A percentile compares a stretch with the other conserved stretches of the same genome.
Evolutionary conservation across 2,797 vertebrate genomes (phyloP).

Genomic region (Catostomus latipinnis): DNA sequence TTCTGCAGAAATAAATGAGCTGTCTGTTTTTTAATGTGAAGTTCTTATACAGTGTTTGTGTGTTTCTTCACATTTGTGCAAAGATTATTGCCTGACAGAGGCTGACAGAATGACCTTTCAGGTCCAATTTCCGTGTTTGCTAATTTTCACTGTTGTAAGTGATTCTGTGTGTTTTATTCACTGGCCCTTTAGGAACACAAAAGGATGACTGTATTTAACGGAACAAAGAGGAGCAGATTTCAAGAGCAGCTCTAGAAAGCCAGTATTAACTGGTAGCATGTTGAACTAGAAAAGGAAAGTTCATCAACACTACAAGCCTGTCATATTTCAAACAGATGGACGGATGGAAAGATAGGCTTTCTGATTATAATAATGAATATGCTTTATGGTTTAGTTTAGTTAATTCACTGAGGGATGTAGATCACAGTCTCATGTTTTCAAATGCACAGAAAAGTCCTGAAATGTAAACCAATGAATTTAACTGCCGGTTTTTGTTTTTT

Average conservation of each 20-base stretch:
- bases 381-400: too few species aligned
- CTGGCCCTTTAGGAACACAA: slow-evolving; percentile 25
- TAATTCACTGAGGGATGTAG: too few species aligned
- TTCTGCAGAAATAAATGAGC: neutral
- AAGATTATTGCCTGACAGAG: slow-evolving; percentile 43
- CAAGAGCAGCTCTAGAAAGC: slow-evolving; percentile 15
- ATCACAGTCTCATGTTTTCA: neutral
- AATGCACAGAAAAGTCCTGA: slow-evolving; percentile 9
- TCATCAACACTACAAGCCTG: neutral
- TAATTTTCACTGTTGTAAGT: slow-evolving; percentile 44
- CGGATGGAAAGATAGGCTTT: too few species aligned
- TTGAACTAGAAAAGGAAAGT: neutral
- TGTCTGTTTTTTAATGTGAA: slow-evolving; percentile 35
- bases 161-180: neutral
- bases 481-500: neutral
- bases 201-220: slow-evolving; percentile 13
- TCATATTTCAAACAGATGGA: too few species aligned
- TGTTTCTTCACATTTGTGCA: slow-evolving; percentile 37
- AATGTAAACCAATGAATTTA: slow-evolving; percentile 8
- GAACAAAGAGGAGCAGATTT: neutral
- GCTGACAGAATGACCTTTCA: slow-evolving; percentile 35
- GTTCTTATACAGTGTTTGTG: slow-evolving; percentile 34
- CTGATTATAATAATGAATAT: too few species aligned
- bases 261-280: neutral
- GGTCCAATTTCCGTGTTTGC: slow-evolving; percentile 36